Conservation (phyloP, 2,888 invertebrate species). For the Colostygia pectinataria region DNA sequence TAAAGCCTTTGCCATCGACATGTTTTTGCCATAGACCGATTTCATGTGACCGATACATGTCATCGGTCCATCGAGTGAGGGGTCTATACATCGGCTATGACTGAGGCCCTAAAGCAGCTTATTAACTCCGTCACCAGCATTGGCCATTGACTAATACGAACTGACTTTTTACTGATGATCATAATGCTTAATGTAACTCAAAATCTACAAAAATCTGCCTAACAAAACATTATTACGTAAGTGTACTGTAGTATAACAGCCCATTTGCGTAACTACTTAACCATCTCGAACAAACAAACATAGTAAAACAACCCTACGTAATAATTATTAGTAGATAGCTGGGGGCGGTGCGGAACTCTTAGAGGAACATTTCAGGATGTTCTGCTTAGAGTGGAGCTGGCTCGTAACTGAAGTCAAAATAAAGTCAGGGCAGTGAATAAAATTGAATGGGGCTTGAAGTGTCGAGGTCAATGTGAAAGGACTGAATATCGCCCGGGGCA, state of each 20-base stretch:
- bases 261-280: slow-evolving; percentile 1
- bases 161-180: no score
- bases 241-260: background rate
- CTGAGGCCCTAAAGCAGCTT: no score
- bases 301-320: slow-evolving; percentile 17
- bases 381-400: background rate
- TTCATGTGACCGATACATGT: no score
- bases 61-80: no score
- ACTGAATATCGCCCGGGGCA: background rate
- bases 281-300: slow-evolving; percentile 8
- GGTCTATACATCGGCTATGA: no score
- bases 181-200: no score
- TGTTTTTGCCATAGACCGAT: no score
- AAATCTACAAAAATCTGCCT: no score
- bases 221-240: background rate
- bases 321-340: slow-evolving; percentile 18
- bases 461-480: slow-evolving; percentile 1
- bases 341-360: slow-evolving; percentile 3
- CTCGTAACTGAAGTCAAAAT: background rate
- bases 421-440: slow-evolving; percentile 5
- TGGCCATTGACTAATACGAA: no score
- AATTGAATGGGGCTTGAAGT: background rate
- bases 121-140: no score
- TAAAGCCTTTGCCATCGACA: no score
- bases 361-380: background rate